Evolutionary conservation across 2,888 invertebrate genomes (phyloP).

Genomic region (Herminia tarsipennalis): DNA sequence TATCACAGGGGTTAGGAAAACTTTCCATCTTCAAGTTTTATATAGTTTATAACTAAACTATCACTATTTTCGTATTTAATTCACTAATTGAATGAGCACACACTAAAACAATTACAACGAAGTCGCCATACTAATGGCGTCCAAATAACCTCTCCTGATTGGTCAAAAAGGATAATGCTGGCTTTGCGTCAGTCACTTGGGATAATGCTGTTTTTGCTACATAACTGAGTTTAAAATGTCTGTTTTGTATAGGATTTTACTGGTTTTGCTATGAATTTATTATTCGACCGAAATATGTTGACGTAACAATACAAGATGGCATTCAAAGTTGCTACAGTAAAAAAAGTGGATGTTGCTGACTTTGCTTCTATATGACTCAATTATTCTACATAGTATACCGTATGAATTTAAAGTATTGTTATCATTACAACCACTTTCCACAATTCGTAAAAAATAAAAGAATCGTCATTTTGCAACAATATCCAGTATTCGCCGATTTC

Average conservation of each 20-base stretch:
- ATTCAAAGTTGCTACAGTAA: conserved; percentile 1
- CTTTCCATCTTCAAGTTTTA: conserved; percentile 3
- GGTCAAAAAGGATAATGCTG: conserved; percentile 7
- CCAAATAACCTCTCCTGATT: conserved; percentile 1
- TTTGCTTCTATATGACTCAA: neutral
- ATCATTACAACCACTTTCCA: no score
- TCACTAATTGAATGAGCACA: neutral
- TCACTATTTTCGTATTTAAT: conserved; percentile 5
- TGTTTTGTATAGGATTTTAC: neutral
- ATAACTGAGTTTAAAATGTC: neutral
- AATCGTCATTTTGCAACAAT: no score
- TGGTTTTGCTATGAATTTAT: neutral
- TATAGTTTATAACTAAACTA: no score
- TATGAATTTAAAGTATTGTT: no score
- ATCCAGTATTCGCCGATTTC: no score
- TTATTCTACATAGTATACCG: no score
- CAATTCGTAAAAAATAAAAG: no score
- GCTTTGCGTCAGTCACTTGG: conserved; percentile 1
- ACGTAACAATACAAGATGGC: conserved; percentile 1
- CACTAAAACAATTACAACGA: no score
- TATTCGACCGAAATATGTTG: neutral
- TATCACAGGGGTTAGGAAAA: conserved; percentile 11
- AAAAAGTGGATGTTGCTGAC: neutral
- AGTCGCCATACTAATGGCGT: no score
- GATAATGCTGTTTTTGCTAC: conserved; percentile 2